Conservation (phyloP, 2,888 invertebrate species). For the Drosophila nr. fundita region DNA sequence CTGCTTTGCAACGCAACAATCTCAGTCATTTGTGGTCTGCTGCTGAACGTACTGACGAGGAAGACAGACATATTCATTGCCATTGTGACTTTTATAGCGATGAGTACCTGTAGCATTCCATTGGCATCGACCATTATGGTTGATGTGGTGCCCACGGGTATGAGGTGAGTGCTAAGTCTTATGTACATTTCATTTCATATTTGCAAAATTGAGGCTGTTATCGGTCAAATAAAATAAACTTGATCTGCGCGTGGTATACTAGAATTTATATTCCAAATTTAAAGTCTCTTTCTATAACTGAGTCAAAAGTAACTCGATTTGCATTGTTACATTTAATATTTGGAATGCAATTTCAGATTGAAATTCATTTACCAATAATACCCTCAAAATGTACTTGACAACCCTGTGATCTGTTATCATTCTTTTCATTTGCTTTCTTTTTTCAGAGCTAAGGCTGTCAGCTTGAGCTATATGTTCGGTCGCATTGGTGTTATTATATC, state of each 20-base stretch:
- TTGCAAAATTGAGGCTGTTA: background rate
- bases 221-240: background rate
- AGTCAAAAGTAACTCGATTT: background rate
- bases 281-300: background rate
- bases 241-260: background rate
- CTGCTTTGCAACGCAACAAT: background rate
- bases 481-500: conserved; percentile 22
- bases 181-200: background rate
- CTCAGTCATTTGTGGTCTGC: background rate
- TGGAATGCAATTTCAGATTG: background rate
- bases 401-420: background rate
- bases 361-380: background rate
- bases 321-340: background rate
- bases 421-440: background rate
- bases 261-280: background rate
- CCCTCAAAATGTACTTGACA: background rate
- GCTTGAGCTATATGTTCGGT: conserved; percentile 11
- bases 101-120: conserved; percentile 7
- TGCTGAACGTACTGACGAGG: conserved; percentile 23
- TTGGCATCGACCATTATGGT: conserved; percentile 16
- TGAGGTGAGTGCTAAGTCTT: conserved; percentile 42
- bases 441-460: conserved; percentile 40
- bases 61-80: background rate
- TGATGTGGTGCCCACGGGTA: conserved; percentile 53
- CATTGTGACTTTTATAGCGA: conserved; percentile 21